Base-by-base conservation (phyloP, 2,888 invertebrate species). In the Hyposoter didymator region DNA sequence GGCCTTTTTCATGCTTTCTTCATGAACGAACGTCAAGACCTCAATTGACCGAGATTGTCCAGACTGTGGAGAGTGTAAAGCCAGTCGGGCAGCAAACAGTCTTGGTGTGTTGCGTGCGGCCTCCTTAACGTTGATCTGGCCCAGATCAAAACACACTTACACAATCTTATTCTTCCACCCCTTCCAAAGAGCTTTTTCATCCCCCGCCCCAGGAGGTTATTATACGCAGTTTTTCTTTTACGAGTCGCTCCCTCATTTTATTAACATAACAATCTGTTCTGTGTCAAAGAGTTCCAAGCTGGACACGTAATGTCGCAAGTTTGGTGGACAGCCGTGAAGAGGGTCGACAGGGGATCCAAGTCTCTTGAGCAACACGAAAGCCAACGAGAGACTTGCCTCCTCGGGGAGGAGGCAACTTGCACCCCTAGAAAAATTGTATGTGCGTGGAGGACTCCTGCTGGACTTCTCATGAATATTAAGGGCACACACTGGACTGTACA, bases 71-170 rank as follows among this genome's bases (percentile, higher is more conserved):
- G 86, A 74, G 76, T 84, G 82, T 69, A 76, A 64, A 83, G 79
- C 84, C 81, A 78, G 86, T 82, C 84, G 82, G 67, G 84, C 85
- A 43, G 83, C 80, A 87, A 88, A 87, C 88, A 87, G 85, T 89
- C 83, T 88, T 79, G 72, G 69, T 70, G 64, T 79, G 87, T 91
- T 90, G 92, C 93, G 93, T 93, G 93, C 89, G 91, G 90, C 91
- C 90, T 89, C 90, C 84, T 91, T 92, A 89, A 88, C 84, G 86
- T 88, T 90, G 93, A 94, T 94, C 94, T 93, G 93, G 93, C 92
- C 93, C 92, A 93, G 93, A 93, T 93, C 88, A 88, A 88, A 88
- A 88, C 84, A 86, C 86, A 78, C 73, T 81, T 81, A 84, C 82
- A 69, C 73, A 59, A 59, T 55, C 59, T 47, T 32, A 47, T 67